Evolutionary conservation across 2,113 vertebrate species (phyloP).

Genomic region (Lathamus discolor): DNA sequence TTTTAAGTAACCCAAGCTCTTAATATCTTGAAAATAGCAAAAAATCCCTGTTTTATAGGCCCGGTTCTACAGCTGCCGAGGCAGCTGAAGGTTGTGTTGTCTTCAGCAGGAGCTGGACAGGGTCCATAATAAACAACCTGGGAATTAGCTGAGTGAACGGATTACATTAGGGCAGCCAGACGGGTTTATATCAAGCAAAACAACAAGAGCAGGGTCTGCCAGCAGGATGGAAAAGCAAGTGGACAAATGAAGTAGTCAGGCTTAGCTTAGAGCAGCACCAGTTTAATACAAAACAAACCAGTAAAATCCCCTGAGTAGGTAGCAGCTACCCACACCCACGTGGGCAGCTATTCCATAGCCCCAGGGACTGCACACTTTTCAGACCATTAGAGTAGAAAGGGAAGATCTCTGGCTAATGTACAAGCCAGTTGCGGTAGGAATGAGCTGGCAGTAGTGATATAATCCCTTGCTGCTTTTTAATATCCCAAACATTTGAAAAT

Average conservation of each 20-base stretch:
- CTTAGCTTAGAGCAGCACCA: background rate
- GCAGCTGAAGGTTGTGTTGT: background rate
- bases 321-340: background rate
- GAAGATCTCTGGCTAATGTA: background rate
- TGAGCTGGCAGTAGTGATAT: background rate
- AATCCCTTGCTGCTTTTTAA: background rate
- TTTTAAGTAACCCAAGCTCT: background rate
- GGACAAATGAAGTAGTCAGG: background rate
- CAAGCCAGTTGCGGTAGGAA: background rate
- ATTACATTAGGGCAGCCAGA: conserved; percentile 1
- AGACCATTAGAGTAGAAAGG: background rate
- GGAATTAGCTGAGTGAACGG: background rate
- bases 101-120: background rate
- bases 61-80: background rate
- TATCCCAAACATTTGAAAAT: background rate
- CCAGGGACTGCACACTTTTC: background rate
- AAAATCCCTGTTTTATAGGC: background rate
- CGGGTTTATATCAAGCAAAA: background rate
- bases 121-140: background rate
- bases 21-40: background rate
- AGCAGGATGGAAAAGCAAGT: background rate
- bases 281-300: background rate
- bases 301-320: background rate
- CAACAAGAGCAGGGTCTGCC: background rate
- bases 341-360: accelerated